phyloP scores from a whole-genome alignment of 2,113 vertebrate genomes.

The Bufo gargarizans region DNA sequence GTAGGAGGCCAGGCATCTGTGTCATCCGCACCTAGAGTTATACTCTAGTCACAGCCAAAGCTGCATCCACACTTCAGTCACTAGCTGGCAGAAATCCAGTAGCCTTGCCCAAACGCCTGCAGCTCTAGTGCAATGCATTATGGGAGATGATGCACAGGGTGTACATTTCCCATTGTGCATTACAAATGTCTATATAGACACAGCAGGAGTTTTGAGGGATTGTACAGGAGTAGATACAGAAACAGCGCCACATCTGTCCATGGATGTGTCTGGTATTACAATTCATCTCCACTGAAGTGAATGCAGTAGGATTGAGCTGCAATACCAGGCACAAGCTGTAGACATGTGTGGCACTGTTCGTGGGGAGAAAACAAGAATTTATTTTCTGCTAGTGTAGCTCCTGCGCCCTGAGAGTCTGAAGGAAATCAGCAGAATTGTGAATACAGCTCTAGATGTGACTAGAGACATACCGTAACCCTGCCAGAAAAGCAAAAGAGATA shows the following conservation, averaged over 20 bases:
- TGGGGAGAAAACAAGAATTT: neutral
- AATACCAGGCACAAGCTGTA: neutral
- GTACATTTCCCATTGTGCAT: neutral
- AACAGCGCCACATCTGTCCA: too few species aligned
- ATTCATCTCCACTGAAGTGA: too few species aligned
- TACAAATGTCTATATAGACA: too few species aligned
- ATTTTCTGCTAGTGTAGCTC: too few species aligned
- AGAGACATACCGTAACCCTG: too few species aligned
- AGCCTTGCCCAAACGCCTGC: neutral
- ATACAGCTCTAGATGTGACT: too few species aligned
- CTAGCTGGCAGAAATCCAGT: neutral
- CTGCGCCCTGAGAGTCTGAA: too few species aligned
- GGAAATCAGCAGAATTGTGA: too few species aligned
- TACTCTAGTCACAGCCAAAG: neutral
- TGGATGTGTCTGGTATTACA: too few species aligned
- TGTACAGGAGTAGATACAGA: too few species aligned
- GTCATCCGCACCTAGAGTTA: neutral
- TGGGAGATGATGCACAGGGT: neutral
- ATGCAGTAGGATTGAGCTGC: neutral
- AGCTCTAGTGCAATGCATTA: neutral
- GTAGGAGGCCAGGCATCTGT: neutral
- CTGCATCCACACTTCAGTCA: neutral
- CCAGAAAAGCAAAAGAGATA: too few species aligned
- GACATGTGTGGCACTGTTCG: neutral
- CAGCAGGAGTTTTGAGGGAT: too few species aligned